phyloP scores from a whole-genome alignment of 1,140 invertebrate genomes.

The Bombus sibiricus region DNA sequence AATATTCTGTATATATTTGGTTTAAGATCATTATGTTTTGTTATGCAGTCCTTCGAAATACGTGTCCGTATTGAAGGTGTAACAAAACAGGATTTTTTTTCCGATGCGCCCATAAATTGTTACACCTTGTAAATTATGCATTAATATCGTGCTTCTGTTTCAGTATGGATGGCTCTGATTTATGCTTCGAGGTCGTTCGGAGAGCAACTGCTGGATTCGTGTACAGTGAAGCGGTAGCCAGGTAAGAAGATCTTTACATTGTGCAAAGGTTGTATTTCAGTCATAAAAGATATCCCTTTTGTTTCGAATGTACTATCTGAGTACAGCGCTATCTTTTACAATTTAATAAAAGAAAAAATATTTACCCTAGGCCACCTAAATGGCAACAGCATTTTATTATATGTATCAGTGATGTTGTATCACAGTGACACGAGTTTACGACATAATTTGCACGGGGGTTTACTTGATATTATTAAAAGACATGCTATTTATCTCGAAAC shows the following conservation, averaged over 20 bases:
- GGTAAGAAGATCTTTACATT: conserved; percentile 85
- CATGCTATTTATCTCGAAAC: not conserved
- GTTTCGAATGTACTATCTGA: not conserved
- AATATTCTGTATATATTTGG: not conserved
- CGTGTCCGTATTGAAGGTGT: too few species aligned
- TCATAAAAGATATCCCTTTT: not conserved
- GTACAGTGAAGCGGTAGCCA: conserved; percentile 99
- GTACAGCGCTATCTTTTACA: not conserved
- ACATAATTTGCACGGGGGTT: not conserved
- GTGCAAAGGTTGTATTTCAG: not conserved
- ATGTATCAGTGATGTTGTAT: not conserved
- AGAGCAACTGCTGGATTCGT: conserved; percentile 97
- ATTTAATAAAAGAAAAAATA: not conserved
- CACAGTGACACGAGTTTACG: not conserved
- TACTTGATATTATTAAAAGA: not conserved
- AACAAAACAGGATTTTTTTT: not conserved
- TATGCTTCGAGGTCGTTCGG: conserved; percentile 99
- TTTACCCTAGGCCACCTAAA: not conserved
- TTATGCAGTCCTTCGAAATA: not conserved
- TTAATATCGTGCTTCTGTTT: conserved; percentile 77
- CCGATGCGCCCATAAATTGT: not conserved
- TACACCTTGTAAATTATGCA: conserved; percentile 27
- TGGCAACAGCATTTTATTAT: not conserved
- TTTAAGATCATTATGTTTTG: not conserved
- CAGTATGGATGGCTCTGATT: conserved; percentile 99